Base-by-base conservation (phyloP, 2,888 invertebrate species). In the Andrena camellia region DNA sequence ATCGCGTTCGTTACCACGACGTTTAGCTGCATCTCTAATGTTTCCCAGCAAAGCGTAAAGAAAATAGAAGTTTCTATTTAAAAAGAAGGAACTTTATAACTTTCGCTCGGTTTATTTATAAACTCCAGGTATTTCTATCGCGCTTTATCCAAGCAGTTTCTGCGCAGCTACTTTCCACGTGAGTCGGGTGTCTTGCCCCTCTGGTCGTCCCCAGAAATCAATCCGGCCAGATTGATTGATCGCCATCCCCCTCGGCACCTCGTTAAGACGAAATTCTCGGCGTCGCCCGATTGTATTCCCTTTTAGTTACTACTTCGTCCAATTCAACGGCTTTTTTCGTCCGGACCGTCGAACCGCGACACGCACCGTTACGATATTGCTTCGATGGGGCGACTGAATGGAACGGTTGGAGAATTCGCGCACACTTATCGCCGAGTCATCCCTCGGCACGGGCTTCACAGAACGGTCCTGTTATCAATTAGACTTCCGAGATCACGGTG, bases 401-500 rank as follows among this genome's bases (percentile, higher is more conserved):
- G 26, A 10, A 20, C 54, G 54, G 20, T 57, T 26, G 20, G 7
- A 20, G 35, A 13, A 10, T 29, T 23, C 8, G 17, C n/a, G 20
- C 6, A 57, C 4, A n/a, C 48, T 17, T 59, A 63, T 64, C 68
- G 67, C 63, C 83, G 69, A 57, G 33, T 62, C 73, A 31, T 66
- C 70, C 60, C n/a, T 42, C 62, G 31, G 31, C 26, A 52, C 68
- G 52, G 2, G 23, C 59, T 83, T 83, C 82, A 74, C 59, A 52
- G 83, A 83, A 83, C 64, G 17, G 54, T 31, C 83, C 35, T 29
- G 75, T 77, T 83, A 83, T 83, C 83, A 83, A 83, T 83, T 83
- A 83, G 77, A 69, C 73, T 77, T 83, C 83, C 83, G 72, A 83
- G 83, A 82, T 76, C 80, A 63, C 76, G 82, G 70, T 81, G 60